phyloP scores from a whole-genome alignment of 2,797 vertebrate species.

The Streptopelia turtur region DNA sequence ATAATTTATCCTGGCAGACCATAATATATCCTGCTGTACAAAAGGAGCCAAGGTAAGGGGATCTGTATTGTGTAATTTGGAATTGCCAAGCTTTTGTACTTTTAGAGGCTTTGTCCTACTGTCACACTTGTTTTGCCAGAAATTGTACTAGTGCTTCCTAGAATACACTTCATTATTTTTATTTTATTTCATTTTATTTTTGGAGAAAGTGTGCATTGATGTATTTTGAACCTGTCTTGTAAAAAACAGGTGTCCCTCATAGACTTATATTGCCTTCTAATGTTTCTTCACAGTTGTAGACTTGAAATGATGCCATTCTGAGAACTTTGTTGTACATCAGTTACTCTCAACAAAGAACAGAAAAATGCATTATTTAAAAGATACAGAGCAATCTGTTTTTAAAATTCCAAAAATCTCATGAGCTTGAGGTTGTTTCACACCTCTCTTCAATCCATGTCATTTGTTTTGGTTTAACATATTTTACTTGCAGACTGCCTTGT shows the following conservation, averaged over 20 bases:
- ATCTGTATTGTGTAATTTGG: background rate
- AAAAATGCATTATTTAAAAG: background rate
- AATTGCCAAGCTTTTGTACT: background rate
- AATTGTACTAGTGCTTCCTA: background rate
- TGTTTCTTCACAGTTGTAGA: background rate
- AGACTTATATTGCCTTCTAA: background rate
- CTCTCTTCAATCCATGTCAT: background rate
- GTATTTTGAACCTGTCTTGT: background rate
- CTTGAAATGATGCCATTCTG: background rate
- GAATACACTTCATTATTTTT: background rate
- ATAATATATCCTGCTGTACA: background rate
- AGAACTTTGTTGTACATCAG: background rate
- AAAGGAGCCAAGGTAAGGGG: background rate
- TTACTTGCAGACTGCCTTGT: background rate
- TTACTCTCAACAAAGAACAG: background rate
- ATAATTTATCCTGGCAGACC: background rate
- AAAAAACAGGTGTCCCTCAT: background rate
- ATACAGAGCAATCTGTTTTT: background rate
- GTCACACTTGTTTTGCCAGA: background rate
- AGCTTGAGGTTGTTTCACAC: background rate
- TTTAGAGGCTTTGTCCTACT: background rate
- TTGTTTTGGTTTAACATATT: background rate
- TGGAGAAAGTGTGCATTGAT: background rate
- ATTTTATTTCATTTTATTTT: background rate
- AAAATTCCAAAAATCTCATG: background rate